Conservation (phyloP, 2,797 vertebrate species). For the Buceros bicornis region DNA sequence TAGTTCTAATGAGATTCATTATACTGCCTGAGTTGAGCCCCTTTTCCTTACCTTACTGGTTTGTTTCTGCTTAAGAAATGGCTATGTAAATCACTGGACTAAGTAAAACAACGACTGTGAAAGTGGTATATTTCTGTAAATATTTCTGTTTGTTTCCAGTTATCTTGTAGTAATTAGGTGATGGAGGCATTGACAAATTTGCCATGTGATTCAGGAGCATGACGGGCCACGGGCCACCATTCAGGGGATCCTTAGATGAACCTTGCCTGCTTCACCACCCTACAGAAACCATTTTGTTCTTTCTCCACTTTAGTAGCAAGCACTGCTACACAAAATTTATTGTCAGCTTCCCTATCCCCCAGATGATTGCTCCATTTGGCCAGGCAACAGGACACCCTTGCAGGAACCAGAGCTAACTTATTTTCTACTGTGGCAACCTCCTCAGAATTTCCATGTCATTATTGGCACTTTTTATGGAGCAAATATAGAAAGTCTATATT, state of each 20-base stretch:
- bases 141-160: not conserved
- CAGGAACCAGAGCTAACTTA: not conserved
- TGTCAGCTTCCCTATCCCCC: not conserved
- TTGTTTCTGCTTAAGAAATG: not conserved
- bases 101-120: not conserved
- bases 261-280: not conserved
- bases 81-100: not conserved
- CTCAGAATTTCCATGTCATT: not conserved
- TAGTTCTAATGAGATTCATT: not conserved
- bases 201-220: not conserved
- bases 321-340: not conserved
- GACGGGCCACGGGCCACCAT: fast-evolving
- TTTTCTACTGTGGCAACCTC: not conserved
- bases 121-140: not conserved
- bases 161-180: not conserved
- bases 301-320: not conserved
- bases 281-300: not conserved
- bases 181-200: not conserved
- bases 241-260: not conserved
- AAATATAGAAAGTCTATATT: not conserved
- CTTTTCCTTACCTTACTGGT: not conserved
- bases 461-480: not conserved
- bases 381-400: not conserved
- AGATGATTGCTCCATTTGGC: not conserved
- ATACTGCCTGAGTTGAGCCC: not conserved